phyloP scores from a whole-genome alignment of 1,140 invertebrate species.

The Colletes latitarsis region DNA sequence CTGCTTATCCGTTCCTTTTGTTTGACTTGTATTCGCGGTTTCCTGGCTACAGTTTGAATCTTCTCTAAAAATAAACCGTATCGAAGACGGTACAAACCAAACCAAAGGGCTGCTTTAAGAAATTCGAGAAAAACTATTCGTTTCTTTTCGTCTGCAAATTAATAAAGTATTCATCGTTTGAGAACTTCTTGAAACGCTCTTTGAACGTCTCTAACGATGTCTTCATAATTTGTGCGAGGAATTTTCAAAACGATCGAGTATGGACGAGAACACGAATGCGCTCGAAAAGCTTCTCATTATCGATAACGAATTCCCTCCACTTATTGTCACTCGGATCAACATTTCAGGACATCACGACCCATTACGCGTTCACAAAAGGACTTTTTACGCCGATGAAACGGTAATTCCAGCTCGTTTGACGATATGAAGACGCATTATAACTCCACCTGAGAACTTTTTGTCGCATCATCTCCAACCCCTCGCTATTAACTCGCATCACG shows the following conservation, averaged over 20 bases:
- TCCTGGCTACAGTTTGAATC: not conserved
- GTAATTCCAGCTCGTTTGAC: not conserved
- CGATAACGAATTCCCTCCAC: not conserved
- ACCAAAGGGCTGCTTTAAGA: too few relatives aligned
- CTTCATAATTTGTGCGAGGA: too few relatives aligned
- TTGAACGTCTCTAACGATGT: too few relatives aligned
- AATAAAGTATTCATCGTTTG: too few relatives aligned
- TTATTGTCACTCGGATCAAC: constrained; percentile 4
- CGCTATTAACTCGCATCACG: not conserved
- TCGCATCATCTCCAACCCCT: not conserved
- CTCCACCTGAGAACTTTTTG: not conserved
- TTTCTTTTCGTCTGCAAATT: too few relatives aligned
- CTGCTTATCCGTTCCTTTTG: constrained; percentile 21
- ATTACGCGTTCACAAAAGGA: not conserved
- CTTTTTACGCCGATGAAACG: constrained; percentile 8
- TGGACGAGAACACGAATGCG: too few relatives aligned
- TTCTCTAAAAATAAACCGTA: not conserved
- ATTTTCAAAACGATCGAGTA: too few relatives aligned
- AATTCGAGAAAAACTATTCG: too few relatives aligned
- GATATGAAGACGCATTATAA: constrained; percentile 8
- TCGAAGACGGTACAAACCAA: not conserved
- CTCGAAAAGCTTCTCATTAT: not conserved
- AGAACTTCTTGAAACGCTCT: too few relatives aligned
- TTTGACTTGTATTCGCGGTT: constrained; percentile 16
- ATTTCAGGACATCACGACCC: not conserved